Percentiles rank a stretch among this genome's conserved stretches.
These are phyloP conservation scores for Sycophila texana DNA, from an alignment of 2,888 invertebrate species.

Conservation along the genomic window DNA sequence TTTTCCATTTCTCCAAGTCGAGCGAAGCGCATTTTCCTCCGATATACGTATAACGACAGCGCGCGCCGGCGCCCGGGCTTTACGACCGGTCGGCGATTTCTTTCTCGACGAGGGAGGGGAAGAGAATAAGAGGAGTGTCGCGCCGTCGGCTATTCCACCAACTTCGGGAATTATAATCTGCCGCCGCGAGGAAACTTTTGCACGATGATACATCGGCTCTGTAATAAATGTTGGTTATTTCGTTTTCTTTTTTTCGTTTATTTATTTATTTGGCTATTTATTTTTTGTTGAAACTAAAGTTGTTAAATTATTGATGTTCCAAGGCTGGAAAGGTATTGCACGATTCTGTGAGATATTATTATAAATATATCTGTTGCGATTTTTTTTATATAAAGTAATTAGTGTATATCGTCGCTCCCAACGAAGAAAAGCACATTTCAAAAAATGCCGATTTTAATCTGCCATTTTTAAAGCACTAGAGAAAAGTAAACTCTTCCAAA, in stretches of 20 bases:
- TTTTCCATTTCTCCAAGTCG: constrained; percentile 47
- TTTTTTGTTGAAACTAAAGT: not conserved
- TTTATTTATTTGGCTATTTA: too few species aligned
- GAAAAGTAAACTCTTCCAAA: too few species aligned
- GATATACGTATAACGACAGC: constrained; percentile 36
- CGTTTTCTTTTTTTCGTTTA: constrained; percentile 13
- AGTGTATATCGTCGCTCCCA: too few species aligned
- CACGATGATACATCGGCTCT: constrained; percentile 14
- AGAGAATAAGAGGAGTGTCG: constrained; percentile 19
- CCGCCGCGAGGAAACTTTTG: constrained; percentile 27
- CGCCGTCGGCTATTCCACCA: constrained; percentile 12
- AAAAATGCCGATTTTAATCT: too few species aligned
- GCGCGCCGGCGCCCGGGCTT: constrained; percentile 18
- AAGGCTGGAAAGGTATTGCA: not conserved
- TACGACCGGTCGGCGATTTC: constrained; percentile 40
- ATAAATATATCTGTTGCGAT: too few species aligned
- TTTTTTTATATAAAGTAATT: too few species aligned
- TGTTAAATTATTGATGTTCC: not conserved
- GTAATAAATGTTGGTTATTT: constrained; percentile 44
- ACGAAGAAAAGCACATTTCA: too few species aligned
- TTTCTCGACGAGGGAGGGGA: not conserved
- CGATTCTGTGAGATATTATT: too few species aligned
- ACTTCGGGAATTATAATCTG: constrained; percentile 50
- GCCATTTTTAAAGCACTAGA: too few species aligned
- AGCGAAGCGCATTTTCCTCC: constrained; percentile 42